Percentiles rank a stretch among this genome's conserved stretches.
Evolutionary conservation across 2,113 vertebrate genomes (phyloP).

Genomic region (Nothobranchius furzeri): DNA sequence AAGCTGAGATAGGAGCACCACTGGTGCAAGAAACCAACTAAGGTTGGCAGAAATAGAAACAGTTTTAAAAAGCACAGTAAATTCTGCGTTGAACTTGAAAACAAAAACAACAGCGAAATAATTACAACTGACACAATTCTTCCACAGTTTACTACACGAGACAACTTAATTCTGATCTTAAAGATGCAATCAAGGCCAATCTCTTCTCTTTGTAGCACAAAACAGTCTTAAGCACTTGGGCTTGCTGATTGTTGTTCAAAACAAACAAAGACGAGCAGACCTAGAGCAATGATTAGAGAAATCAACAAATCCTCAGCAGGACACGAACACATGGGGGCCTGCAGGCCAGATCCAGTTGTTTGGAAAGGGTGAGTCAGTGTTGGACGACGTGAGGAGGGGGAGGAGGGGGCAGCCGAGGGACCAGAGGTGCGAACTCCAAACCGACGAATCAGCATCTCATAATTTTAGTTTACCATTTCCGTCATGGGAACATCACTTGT

Average conservation of each 20-base stretch:
- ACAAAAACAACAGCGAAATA: background rate
- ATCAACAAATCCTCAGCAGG: conserved; percentile 79
- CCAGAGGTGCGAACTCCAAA: conserved; percentile 76
- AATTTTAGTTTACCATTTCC: conserved; percentile 72
- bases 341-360: conserved; percentile 73
- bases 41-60: conserved; percentile 26
- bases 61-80: too few relatives aligned
- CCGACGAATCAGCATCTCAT: conserved; percentile 59
- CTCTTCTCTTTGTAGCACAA: conserved; percentile 57
- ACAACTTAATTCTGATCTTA: conserved; percentile 65
- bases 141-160: conserved; percentile 40
- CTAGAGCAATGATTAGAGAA: conserved; percentile 76
- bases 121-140: conserved; percentile 45
- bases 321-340: conserved; percentile 76
- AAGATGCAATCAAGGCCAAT: conserved; percentile 70
- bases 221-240: conserved; percentile 59
- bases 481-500: conserved; percentile 80
- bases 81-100: background rate
- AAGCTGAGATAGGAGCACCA: conserved; percentile 14
- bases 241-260: conserved; percentile 71
- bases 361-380: conserved; percentile 77
- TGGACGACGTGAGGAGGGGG: conserved; percentile 37
- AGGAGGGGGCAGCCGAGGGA: conserved; percentile 35
- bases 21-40: conserved; percentile 7
- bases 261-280: conserved; percentile 75